Conservation (phyloP, 1,140 invertebrate genomes). For the Pollicipes pollicipes region DNA sequence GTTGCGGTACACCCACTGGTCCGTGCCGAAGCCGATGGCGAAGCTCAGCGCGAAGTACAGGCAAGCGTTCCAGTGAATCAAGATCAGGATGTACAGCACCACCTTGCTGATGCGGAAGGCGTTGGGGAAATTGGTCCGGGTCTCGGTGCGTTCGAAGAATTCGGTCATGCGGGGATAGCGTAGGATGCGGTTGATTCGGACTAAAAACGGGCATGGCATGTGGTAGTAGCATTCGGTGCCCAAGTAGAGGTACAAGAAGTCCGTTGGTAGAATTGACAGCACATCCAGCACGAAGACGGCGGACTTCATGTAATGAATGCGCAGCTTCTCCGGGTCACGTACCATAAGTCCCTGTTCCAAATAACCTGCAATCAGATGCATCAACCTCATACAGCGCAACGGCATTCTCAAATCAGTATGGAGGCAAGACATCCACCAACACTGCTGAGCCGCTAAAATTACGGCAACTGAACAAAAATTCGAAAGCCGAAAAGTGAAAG, state of each 20-base stretch:
- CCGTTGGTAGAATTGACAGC: conserved; percentile 66
- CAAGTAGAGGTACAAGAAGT: conserved; percentile 59
- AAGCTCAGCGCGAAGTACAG: conserved; percentile 85
- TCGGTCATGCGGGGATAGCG: conserved; percentile 60
- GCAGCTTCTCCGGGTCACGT: conserved; percentile 52
- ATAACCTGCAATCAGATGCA: conserved; percentile 59
- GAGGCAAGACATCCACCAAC: too few species aligned
- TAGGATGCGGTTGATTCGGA: conserved; percentile 68
- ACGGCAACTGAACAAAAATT: too few species aligned
- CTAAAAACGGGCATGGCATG: conserved; percentile 60
- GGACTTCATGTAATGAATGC: conserved; percentile 55
- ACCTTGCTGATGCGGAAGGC: conserved; percentile 67
- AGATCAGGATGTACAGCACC: conserved; percentile 71
- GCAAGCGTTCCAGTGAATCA: conserved; percentile 95
- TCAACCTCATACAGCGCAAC: too few species aligned
- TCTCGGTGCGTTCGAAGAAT: conserved; percentile 87
- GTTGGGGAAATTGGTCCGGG: conserved; percentile 79
- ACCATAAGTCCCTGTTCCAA: conserved; percentile 85
- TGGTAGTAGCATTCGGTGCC: conserved; percentile 25
- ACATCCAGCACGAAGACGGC: conserved; percentile 44
- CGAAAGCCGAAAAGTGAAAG: too few species aligned
- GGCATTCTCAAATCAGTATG: too few species aligned
- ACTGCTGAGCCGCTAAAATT: too few species aligned
- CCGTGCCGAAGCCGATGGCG: conserved; percentile 70
- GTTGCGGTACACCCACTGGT: conserved; percentile 58